Evolutionary conservation across 2,113 vertebrate species (phyloP), one percentile per base, ranked within the genome.

Genomic region (Collichthys lucidus): DNA sequence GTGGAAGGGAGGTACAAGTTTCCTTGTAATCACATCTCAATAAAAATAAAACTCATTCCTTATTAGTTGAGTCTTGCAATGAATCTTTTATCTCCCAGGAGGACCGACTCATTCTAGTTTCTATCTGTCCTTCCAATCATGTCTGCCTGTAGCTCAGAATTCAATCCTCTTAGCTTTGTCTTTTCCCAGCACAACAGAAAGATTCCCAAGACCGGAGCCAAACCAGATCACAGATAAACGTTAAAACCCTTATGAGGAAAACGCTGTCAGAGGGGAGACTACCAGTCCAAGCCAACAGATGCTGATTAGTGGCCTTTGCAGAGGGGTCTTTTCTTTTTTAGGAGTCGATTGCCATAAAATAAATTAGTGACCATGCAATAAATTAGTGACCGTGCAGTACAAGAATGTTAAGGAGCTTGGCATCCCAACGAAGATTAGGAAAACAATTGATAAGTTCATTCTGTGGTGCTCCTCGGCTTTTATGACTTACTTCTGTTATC

Each of bases 91-190:
- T 76, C 57, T 31, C 22, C 24, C 53, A 75, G 16, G 11, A 62
- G 62, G 62, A 83, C 60, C 0, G 47, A 72, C 26, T 82, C 31
- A 66, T 83, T 77, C 66, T 64, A n/a, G 5, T 76, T 76, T 77
- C 60, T 86, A 81, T 86, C 86, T 79, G 2, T 0, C 3, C 66
- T 66, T 90, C 77, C 77, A 61, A 81, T 90, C 87, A 11, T 69
- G 89, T 78, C 71, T 68, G 75, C 77, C 83, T 81, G 62, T 65
- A 74, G 77, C 82, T 88, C 67, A 22, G 15, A 49, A 78, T 87
- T 83, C 82, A 84, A 86, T 83, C 89, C 80, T 83, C 76, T 91
- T 84, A 83, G 82, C 70, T 84, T 83, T 82, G 82, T 80, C 82
- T 74, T 68, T 76, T 82, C 74, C 50, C 74, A 66, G 82, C 15